Conservation (phyloP, 2,113 vertebrate genomes). For the Emydocephalus ijimae region DNA sequence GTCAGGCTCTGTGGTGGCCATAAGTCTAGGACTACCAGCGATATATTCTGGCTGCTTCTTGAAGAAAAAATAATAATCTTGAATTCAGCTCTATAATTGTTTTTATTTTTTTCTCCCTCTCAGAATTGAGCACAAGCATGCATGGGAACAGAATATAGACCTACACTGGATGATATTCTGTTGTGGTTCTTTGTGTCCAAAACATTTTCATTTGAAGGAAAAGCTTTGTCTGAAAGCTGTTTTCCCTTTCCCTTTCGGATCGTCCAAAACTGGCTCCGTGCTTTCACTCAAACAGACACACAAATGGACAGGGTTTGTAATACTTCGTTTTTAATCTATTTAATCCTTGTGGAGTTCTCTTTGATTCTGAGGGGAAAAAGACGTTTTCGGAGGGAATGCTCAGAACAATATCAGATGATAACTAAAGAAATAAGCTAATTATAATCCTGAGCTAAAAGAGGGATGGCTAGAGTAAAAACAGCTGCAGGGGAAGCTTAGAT, state of each 20-base stretch:
- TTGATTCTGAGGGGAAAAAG: not conserved
- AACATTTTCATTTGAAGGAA: not conserved
- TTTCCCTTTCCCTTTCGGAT: not conserved
- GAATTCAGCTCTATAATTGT: not conserved
- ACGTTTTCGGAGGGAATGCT: not conserved
- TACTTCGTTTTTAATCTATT: not conserved
- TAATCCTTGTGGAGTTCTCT: not conserved
- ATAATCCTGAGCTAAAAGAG: not conserved
- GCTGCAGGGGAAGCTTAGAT: not conserved
- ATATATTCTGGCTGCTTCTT: not conserved
- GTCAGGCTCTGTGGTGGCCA: too few relatives aligned
- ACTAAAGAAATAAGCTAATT: not conserved
- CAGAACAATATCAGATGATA: not conserved
- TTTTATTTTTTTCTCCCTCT: too few relatives aligned
- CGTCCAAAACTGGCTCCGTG: not conserved
- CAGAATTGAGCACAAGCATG: not conserved
- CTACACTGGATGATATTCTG: too few relatives aligned
- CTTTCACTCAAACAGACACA: not conserved
- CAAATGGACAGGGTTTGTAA: not conserved
- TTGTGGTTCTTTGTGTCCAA: not conserved
- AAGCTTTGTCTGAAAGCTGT: not conserved
- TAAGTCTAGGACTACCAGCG: too few relatives aligned
- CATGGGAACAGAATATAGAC: not conserved
- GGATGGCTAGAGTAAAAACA: not conserved
- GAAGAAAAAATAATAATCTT: not conserved